Base-by-base conservation (phyloP, 1,140 invertebrate species). In the Trinorchestia longiramus region DNA sequence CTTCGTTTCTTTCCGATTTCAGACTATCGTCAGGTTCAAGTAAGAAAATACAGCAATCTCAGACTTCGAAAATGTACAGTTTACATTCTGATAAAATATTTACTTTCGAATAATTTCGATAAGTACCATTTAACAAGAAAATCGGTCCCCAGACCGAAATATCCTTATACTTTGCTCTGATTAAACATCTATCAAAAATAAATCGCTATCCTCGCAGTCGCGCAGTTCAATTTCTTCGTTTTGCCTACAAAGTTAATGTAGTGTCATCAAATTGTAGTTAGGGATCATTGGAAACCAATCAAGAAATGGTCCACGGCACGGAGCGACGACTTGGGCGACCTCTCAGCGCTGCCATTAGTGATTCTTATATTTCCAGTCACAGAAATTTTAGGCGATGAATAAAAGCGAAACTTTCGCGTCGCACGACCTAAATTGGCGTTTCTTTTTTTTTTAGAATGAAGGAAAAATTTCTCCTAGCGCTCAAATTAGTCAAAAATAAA, bases 241-340 rank as follows among this genome's bases (percentile, higher is more conserved):
- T 15, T 77, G 28, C 3, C 28, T 11, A 3, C 28, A 1, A 90
- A 90, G 88, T 90, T 90, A 43, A 90, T 90, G 88, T 90, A 42
- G 41, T 42, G 88, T 43, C 88, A 90, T 90, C 43, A 90, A 42
- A 90, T 42, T 43, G 88, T 36, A 90, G 88, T 90, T 90, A 42
- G 88, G 88, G 88, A 90, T 41, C 88, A 90, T 90, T 43, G 88
- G 88, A 90, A 90, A 90, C 88, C 88, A 90, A 90, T 90, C 88
- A 90, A 42, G 88, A 90, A 90, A 42, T 90, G 88, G 15, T 77
- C 62, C 11, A 36, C 15, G 1, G 62, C 1, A 11, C 62, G 15
- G 11, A 11, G 62, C 62, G 15, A 77, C 62, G 62, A 77, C 62
- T 28, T 36, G 3, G 62, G 15, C 62, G 62, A 77, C 62, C 62